A percentile compares a stretch with the other conserved stretches of the same genome.
phyloP scores from a whole-genome alignment of 2,113 vertebrate species.

The Synchiropus splendidus region DNA sequence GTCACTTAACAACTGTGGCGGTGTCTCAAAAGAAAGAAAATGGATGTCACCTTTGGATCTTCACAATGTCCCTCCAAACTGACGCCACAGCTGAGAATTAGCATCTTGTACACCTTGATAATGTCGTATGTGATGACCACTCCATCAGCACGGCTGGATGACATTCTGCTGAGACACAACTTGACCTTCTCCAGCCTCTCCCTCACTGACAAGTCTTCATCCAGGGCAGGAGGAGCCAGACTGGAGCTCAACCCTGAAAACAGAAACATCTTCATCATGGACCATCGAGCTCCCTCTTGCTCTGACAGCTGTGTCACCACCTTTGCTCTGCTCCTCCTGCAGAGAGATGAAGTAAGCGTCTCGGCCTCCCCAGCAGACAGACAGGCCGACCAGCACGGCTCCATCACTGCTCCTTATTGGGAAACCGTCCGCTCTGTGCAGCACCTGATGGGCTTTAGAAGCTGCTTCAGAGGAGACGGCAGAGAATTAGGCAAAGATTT shows the following conservation, averaged over 20 bases:
- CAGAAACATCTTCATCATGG: conserved; percentile 2
- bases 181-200: conserved; percentile 75
- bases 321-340: conserved; percentile 73
- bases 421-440: conserved; percentile 67
- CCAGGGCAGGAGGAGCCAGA: conserved; percentile 83
- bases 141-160: conserved; percentile 59
- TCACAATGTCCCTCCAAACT: conserved; percentile 79
- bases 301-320: conserved; percentile 69
- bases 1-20: conserved; percentile 1
- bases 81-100: conserved; percentile 80
- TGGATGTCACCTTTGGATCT: conserved; percentile 98
- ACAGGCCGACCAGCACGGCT: conserved; percentile 77
- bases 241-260: conserved; percentile 77
- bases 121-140: conserved; percentile 84
- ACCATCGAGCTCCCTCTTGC: no score
- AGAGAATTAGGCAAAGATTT: no score
- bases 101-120: conserved; percentile 81
- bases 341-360: conserved; percentile 91
- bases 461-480: conserved; percentile 28
- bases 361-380: conserved; percentile 89
- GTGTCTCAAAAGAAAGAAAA: no score
- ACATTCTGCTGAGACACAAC: conserved; percentile 56
- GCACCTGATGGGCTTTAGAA: conserved; percentile 25
- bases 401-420: conserved; percentile 69
- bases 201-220: conserved; percentile 70